Evolutionary conservation across 2,888 invertebrate species (phyloP), one percentile per base, ranked within the genome.

Genomic region (Tenodera sinensis): DNA sequence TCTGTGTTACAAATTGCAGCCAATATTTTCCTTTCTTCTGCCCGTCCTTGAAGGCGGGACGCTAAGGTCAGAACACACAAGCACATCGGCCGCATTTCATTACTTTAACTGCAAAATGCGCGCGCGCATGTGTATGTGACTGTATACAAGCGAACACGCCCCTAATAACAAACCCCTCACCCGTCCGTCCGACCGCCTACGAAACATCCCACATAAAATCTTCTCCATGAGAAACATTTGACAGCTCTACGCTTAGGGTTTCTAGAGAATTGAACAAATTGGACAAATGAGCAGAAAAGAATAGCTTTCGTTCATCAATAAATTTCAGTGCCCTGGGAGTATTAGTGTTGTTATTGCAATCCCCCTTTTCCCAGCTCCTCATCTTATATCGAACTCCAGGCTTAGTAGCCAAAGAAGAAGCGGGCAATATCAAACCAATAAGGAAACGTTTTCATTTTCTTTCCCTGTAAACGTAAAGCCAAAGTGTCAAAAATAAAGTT

Each of bases 1-100:
- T 47, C 34, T 83, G 81, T 84, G 88, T 88, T 81, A 83, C 85
- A 85, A 85, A 85, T 81, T 88, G 88, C 88, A 88, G 88, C n/a
- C 85, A 85, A 71, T 71, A 85, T 71, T 71, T 71, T 71, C 54
- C 54, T 71, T 71, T 71, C 54, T 71, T 20, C 54, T 71, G 25
- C 4, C 54, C 54, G 54, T 71, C 54, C 54, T 71, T 71, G 54
- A 71, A 71, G 54, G 25, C 54, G 54, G 54, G 54, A 71, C 54
- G 54, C 54, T 71, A 71, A 71, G 54, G 54, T 71, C 54, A 71
- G 20, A 71, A 71, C 54, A 20, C 3, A 71, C 20, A 71, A 54
- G 25, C 54, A 25, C 25, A 25, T 71, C 54, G 20, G 54, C 54
- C 54, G 54, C 54, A 20, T 71, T 71, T 71, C 20, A 71, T 71